These are phyloP conservation scores for Furnarius figulus DNA, from an alignment of 2,113 vertebrate genomes.

Conservation along the genomic window DNA sequence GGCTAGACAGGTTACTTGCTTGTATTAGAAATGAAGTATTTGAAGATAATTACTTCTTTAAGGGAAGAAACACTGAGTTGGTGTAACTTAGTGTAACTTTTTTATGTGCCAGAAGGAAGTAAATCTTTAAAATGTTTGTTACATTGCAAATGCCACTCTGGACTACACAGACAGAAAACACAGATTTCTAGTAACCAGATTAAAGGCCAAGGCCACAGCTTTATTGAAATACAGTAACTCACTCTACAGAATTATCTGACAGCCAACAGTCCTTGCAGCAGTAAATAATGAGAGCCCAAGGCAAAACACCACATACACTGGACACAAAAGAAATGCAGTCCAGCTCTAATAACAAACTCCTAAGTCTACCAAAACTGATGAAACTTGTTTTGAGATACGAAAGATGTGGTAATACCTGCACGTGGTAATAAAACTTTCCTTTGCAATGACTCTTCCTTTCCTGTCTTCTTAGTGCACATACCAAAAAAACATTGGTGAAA, in stretches of 20 bases:
- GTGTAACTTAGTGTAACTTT: neutral
- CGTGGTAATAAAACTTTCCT: neutral
- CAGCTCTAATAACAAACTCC: neutral
- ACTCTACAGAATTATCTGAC: slow-evolving; percentile 19
- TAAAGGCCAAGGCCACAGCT: slow-evolving; percentile 51
- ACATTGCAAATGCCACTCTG: neutral
- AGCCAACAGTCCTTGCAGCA: slow-evolving; percentile 8
- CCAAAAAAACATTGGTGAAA: neutral
- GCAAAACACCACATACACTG: neutral
- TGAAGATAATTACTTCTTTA: neutral
- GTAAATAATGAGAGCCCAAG: slow-evolving; percentile 34
- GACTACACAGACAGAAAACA: neutral
- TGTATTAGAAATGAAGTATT: neutral
- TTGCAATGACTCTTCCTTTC: neutral
- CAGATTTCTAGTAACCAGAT: neutral
- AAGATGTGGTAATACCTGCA: neutral
- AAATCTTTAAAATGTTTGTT: slow-evolving; percentile 7
- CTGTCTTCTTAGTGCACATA: neutral
- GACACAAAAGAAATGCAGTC: neutral
- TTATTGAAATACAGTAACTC: slow-evolving; percentile 50
- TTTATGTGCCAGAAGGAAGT: neutral
- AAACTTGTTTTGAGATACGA: neutral
- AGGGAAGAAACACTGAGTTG: neutral
- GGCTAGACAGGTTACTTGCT: neutral
- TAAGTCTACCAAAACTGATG: neutral